A percentile compares a stretch with the other conserved stretches of the same genome.
Conservation (phyloP, 2,888 invertebrate species). For the Timema cristinae region DNA sequence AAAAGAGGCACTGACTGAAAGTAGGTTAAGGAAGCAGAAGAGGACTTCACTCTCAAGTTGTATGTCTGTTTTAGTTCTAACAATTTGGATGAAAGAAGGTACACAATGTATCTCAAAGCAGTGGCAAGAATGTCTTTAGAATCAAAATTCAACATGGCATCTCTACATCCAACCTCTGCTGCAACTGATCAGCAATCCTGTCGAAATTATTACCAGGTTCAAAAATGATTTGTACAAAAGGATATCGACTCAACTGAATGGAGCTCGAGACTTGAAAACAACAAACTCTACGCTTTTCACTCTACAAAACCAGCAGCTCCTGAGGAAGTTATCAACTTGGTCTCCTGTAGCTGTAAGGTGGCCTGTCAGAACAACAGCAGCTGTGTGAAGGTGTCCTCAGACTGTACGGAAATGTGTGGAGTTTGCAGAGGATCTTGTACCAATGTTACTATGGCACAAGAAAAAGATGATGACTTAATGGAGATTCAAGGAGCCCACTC, state of each 20-base stretch:
- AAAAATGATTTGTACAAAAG: neutral
- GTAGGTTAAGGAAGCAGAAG: neutral
- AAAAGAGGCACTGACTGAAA: neutral
- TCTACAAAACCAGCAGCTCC: neutral
- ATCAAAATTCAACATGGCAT: too few relatives aligned
- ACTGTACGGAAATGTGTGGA: neutral
- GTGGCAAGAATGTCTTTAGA: neutral
- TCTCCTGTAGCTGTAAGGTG: neutral
- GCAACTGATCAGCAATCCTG: constrained; percentile 4
- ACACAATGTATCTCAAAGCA: too few relatives aligned
- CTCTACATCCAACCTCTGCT: neutral
- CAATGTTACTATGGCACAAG: neutral
- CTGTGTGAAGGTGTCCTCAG: neutral
- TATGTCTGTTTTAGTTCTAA: neutral
- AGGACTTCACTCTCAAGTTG: neutral
- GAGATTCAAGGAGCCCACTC: neutral
- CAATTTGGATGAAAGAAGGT: too few relatives aligned
- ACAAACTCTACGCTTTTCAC: neutral
- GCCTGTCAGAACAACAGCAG: constrained; percentile 1
- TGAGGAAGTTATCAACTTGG: neutral
- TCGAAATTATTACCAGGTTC: neutral
- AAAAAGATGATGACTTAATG: neutral
- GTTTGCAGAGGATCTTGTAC: constrained; percentile 1
- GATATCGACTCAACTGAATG: neutral
- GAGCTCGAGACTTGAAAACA: neutral